phyloP scores from a whole-genome alignment of 2,888 invertebrate species.

The Andrena bicolor region DNA sequence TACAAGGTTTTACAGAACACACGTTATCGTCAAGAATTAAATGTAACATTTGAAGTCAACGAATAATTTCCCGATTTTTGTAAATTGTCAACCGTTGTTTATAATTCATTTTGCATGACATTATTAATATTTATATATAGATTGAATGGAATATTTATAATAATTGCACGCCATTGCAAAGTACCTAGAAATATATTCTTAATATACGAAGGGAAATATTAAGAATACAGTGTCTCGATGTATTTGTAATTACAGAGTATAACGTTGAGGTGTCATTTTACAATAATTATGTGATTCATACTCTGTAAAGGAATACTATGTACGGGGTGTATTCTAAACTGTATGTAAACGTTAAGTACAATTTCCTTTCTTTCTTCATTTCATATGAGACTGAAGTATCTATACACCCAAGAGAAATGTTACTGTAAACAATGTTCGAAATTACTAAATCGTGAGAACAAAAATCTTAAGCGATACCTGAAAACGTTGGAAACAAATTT shows the following conservation, averaged over 20 bases:
- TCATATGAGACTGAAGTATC: constrained; percentile 51
- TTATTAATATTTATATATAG: constrained; percentile 37
- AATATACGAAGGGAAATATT: constrained; percentile 77
- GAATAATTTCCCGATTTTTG: constrained; percentile 32
- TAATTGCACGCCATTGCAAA: constrained; percentile 77
- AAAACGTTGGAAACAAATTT: constrained; percentile 23
- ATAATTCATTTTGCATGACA: constrained; percentile 44
- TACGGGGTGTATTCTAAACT: constrained; percentile 79
- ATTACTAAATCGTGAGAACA: constrained; percentile 20
- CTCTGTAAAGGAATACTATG: constrained; percentile 69
- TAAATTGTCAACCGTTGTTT: constrained; percentile 32
- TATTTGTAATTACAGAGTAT: constrained; percentile 80
- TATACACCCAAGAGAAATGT: constrained; percentile 33
- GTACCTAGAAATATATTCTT: constrained; percentile 82
- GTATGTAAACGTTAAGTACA: constrained; percentile 60
- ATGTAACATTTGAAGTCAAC: constrained; percentile 19
- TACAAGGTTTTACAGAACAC: constrained; percentile 3
- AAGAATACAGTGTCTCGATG: constrained; percentile 80
- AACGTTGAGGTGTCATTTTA: constrained; percentile 78
- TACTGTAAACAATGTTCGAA: constrained; percentile 37
- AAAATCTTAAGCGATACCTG: constrained; percentile 19
- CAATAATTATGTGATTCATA: constrained; percentile 75
- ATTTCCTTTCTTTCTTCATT: constrained; percentile 31
- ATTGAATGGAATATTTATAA: constrained; percentile 55
- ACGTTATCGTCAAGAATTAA: background rate